Conservation (phyloP, 2,113 vertebrate genomes). For the Alces alces region DNA sequence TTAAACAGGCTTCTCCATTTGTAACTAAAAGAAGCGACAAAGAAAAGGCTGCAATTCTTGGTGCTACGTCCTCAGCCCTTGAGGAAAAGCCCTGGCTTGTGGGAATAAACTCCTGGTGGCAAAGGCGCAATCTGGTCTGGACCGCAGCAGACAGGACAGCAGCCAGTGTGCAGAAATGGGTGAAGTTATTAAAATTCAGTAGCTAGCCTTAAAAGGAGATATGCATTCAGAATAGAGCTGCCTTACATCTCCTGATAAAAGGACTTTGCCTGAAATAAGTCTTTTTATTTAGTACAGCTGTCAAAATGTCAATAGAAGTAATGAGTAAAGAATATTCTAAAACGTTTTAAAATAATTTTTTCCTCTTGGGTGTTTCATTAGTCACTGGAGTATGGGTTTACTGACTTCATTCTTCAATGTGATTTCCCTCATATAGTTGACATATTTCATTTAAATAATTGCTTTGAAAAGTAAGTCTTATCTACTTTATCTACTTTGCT, state of each 20-base stretch:
- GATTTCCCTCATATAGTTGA: neutral
- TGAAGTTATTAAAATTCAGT: slow-evolving; percentile 81
- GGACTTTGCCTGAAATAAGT: neutral
- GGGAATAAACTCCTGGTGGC: slow-evolving; percentile 84
- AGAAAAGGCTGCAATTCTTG: slow-evolving; percentile 82
- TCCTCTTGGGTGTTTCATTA: neutral
- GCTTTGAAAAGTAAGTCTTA: neutral
- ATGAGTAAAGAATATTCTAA: neutral
- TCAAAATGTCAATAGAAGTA: slow-evolving; percentile 15
- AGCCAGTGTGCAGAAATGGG: slow-evolving; percentile 84
- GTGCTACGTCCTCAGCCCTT: slow-evolving; percentile 82
- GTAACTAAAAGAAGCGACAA: slow-evolving; percentile 85
- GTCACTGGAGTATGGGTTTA: neutral
- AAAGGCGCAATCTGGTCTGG: slow-evolving; percentile 85
- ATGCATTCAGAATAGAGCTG: neutral
- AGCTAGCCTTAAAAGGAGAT: neutral
- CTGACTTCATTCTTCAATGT: neutral
- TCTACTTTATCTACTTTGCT: neutral
- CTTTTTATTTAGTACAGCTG: neutral
- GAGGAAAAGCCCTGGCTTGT: slow-evolving; percentile 82
- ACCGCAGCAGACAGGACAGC: slow-evolving; percentile 76
- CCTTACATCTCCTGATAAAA: neutral
- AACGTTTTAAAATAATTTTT: neutral
- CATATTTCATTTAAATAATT: neutral
- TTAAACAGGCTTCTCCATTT: slow-evolving; percentile 88